Percentiles rank a stretch among this genome's conserved stretches.
phyloP scores from a whole-genome alignment of 2,888 invertebrate species.

The Coelopa pilipes region DNA sequence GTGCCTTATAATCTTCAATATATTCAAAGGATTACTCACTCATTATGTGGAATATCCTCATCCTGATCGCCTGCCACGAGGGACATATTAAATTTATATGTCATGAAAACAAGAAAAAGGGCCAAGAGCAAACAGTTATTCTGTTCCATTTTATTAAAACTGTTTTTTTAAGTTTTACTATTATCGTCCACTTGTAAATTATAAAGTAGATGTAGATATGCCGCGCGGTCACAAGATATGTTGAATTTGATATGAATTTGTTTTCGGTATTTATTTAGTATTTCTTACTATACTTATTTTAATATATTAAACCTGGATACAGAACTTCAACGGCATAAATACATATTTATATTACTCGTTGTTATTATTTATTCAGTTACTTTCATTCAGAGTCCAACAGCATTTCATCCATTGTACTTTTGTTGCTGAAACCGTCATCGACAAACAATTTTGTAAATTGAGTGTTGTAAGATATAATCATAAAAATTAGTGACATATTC shows the following conservation, averaged over 20 bases:
- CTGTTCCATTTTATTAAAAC: slow-evolving; percentile 51
- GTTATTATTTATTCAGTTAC: not conserved
- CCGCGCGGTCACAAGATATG: not conserved
- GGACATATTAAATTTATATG: slow-evolving; percentile 57
- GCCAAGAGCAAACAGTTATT: slow-evolving; percentile 57
- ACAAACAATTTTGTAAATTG: not conserved
- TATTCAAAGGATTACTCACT: slow-evolving; percentile 72
- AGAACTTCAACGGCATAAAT: too few species aligned
- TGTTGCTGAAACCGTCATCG: not conserved
- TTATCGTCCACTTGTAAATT: not conserved
- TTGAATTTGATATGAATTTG: not conserved
- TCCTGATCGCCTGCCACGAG: slow-evolving; percentile 74
- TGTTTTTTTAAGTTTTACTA: not conserved
- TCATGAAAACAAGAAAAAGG: slow-evolving; percentile 58
- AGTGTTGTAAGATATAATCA: not conserved
- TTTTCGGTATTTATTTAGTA: not conserved
- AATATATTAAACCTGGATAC: too few species aligned
- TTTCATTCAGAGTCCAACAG: not conserved
- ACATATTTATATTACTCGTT: not conserved
- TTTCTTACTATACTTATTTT: not conserved
- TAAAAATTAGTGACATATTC: too few species aligned
- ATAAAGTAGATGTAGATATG: not conserved
- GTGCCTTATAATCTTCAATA: not conserved
- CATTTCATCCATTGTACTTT: not conserved
- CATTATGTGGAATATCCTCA: slow-evolving; percentile 90